Percentiles rank a stretch among this genome's conserved stretches.
These are phyloP conservation scores for Adineta ricciae DNA, from an alignment of 2,888 invertebrate genomes.

Conservation along the genomic window DNA sequence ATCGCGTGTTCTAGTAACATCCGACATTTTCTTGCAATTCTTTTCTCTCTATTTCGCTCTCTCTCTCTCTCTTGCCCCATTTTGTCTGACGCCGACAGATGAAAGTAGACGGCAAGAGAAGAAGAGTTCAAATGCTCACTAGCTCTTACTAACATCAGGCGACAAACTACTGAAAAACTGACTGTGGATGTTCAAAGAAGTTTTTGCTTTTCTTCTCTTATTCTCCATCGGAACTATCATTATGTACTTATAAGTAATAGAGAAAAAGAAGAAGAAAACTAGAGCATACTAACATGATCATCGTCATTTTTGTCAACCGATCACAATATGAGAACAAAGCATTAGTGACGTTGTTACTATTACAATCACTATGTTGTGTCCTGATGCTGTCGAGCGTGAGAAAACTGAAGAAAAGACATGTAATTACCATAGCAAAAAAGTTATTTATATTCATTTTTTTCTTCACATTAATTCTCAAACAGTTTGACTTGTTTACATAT, in stretches of 20 bases:
- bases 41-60: neutral
- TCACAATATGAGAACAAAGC: neutral
- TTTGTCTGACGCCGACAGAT: neutral
- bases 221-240: neutral
- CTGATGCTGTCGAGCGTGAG: neutral
- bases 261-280: neutral
- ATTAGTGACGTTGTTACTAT: neutral
- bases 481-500: neutral
- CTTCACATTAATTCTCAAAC: neutral
- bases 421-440: neutral
- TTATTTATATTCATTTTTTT: neutral
- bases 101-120: neutral
- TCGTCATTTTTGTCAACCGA: neutral
- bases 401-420: neutral
- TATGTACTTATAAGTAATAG: neutral
- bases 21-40: neutral
- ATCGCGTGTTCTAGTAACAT: conserved; percentile 1
- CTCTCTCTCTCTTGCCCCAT: neutral
- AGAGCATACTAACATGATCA: neutral
- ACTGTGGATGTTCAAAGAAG: neutral
- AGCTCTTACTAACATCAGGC: neutral
- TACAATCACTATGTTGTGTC: neutral
- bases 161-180: neutral
- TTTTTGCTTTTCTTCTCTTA: neutral
- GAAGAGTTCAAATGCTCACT: neutral